Evolutionary conservation across 2,888 invertebrate species (phyloP), one percentile per base, ranked within the genome.

Genomic region (Mechanitis messenoides): DNA sequence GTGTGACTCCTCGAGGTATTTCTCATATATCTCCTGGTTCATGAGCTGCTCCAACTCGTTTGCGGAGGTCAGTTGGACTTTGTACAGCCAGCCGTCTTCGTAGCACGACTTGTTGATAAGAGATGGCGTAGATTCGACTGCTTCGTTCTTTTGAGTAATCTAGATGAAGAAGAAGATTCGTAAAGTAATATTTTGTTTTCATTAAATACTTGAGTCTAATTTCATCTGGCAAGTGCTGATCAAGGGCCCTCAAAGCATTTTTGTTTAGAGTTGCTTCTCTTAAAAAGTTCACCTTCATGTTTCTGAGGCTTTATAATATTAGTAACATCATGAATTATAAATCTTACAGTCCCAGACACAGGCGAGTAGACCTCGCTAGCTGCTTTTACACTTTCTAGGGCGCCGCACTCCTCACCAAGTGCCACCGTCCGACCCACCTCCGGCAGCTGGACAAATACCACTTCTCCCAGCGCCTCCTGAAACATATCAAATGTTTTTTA

Each of bases 311-410:
- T 20, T 20, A 20, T 20, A 20, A 20, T 1, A 20, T 20, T 20
- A 20, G 20, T 20, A 20, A 20, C 20, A 20, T 20, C 20, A 20
- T 7, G 4, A 55, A 4, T 50, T 53, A 42, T 6, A 46, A 33
- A 38, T 68, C 83, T 69, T 28, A 85, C 85, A 54, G 91, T 93
- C 57, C 97, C 97, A 1, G 95, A 94, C n/a, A 96, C 92, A 0
- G 97, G 97, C 71, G 94, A 93, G 80, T 94, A 96, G 7, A 97
- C 85, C 83, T 97, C 97, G 70, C 96, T 95, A 12, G 96, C 97
- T 35, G 97, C 97, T 83, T 97, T 97, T 4, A 97, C 97, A 79
- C 96, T 96, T 85, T 97, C 97, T 60, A 97, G 84, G 5, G 96
- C 96, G 3, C 97, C 97, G 75, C 95, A 95, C 84, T 96, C 96